Evolutionary conservation across 1,140 invertebrate species (phyloP).

Genomic region (Bombus pyrosoma): DNA sequence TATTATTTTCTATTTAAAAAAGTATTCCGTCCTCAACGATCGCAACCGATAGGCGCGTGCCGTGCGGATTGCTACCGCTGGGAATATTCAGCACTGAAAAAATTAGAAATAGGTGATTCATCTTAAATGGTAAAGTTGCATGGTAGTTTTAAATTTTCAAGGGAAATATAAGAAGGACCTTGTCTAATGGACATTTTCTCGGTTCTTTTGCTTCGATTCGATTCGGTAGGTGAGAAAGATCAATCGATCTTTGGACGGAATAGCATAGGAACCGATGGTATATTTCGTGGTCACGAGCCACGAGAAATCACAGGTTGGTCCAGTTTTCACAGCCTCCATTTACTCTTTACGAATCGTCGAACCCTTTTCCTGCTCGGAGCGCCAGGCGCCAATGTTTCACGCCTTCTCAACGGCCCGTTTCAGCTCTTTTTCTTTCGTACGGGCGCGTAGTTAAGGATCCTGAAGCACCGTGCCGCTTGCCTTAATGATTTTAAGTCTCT

Average conservation of each 20-base stretch:
- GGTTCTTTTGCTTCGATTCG: conserved; percentile 11
- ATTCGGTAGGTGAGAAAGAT: background rate
- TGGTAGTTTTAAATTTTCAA: background rate
- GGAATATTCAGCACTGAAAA: too few species aligned
- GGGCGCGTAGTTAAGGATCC: conserved; percentile 31
- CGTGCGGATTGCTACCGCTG: too few species aligned
- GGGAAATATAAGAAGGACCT: background rate
- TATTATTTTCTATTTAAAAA: too few species aligned
- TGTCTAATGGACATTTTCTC: background rate
- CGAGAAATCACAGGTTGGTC: conserved; percentile 37
- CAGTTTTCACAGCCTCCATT: conserved; percentile 64
- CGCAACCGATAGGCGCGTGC: too few species aligned
- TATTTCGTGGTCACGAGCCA: conserved; percentile 39
- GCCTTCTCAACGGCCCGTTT: conserved; percentile 59
- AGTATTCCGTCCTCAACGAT: too few species aligned
- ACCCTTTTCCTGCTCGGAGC: conserved; percentile 70
- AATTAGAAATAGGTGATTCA: background rate
- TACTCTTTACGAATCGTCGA: conserved; percentile 61
- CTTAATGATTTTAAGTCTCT: conserved; percentile 45
- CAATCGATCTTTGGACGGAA: background rate
- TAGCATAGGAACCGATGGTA: background rate
- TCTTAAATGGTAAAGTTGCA: too few species aligned
- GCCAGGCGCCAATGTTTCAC: conserved; percentile 77
- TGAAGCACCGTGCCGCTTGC: conserved; percentile 38
- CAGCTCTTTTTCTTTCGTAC: conserved; percentile 51